Percentiles rank a stretch among this genome's conserved stretches.
phyloP scores from a whole-genome alignment of 2,888 invertebrate species.

The Xanthorhoe designata region DNA sequence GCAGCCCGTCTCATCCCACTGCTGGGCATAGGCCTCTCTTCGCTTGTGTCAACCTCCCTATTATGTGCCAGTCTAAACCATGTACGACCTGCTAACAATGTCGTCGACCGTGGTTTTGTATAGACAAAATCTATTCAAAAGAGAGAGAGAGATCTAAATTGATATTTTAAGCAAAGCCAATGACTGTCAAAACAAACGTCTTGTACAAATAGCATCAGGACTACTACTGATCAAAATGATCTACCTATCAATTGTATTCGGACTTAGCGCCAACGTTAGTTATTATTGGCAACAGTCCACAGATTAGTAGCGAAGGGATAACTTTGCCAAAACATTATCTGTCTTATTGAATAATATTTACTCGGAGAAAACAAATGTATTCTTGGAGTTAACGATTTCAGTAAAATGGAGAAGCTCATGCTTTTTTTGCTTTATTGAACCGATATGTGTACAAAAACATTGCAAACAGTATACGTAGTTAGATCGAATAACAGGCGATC shows the following conservation, averaged over 20 bases:
- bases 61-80: too few species aligned
- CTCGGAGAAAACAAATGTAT: not conserved
- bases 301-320: not conserved
- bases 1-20: too few species aligned
- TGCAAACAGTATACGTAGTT: not conserved
- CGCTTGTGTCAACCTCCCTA: too few species aligned
- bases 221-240: not conserved
- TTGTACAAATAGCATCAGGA: not conserved
- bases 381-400: not conserved
- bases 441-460: not conserved
- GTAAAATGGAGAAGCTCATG: not conserved
- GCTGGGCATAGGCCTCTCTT: too few species aligned
- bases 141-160: too few species aligned
- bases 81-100: too few species aligned
- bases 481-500: not conserved
- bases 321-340: slow-evolving; percentile 3
- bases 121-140: too few species aligned
- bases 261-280: slow-evolving; percentile 13
- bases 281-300: slow-evolving; percentile 21
- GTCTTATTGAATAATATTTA: slow-evolving; percentile 2
- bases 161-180: too few species aligned
- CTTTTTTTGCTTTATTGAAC: not conserved
- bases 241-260: not conserved
- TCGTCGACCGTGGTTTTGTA: too few species aligned
- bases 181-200: not conserved